Percentiles rank a stretch among this genome's conserved stretches.
These are phyloP conservation scores for Sycophaga agraensis DNA, from an alignment of 1,140 invertebrate species.

Conservation along the genomic window DNA sequence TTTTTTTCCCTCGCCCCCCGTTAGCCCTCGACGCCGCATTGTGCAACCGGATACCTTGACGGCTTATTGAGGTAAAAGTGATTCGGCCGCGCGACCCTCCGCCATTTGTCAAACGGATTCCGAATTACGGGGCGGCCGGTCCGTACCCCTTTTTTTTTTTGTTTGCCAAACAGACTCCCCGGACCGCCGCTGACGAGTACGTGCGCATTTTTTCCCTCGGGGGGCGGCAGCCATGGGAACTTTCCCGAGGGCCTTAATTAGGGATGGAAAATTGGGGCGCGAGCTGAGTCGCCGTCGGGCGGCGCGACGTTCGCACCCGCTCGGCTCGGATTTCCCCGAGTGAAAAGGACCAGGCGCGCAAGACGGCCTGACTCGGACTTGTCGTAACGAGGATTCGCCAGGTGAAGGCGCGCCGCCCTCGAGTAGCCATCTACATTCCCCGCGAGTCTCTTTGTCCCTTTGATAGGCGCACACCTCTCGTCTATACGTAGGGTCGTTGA, in stretches of 20 bases:
- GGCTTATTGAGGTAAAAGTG: not conserved
- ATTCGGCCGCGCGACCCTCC: not conserved
- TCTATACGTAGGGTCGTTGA: slow-evolving; percentile 23
- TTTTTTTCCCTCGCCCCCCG: too few species aligned
- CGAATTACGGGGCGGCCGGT: not conserved
- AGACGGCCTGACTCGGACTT: not conserved
- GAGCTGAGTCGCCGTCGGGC: too few species aligned
- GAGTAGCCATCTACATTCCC: slow-evolving; percentile 18
- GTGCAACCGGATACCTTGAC: not conserved
- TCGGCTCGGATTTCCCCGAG: too few species aligned
- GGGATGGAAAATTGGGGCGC: too few species aligned
- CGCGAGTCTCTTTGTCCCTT: slow-evolving; percentile 20
- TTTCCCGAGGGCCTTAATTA: too few species aligned
- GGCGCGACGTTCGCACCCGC: too few species aligned
- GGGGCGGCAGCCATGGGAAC: too few species aligned
- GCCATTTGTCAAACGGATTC: not conserved
- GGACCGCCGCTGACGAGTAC: too few species aligned
- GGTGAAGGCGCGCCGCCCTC: not conserved
- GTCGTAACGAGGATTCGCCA: slow-evolving; percentile 2
- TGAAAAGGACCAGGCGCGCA: too few species aligned
- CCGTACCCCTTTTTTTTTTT: not conserved
- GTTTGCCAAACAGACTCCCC: not conserved
- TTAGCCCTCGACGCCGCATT: too few species aligned
- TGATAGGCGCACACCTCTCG: slow-evolving; percentile 8
- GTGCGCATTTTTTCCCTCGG: too few species aligned